Conservation (phyloP, 2,797 vertebrate species). For the Brotula barbata region DNA sequence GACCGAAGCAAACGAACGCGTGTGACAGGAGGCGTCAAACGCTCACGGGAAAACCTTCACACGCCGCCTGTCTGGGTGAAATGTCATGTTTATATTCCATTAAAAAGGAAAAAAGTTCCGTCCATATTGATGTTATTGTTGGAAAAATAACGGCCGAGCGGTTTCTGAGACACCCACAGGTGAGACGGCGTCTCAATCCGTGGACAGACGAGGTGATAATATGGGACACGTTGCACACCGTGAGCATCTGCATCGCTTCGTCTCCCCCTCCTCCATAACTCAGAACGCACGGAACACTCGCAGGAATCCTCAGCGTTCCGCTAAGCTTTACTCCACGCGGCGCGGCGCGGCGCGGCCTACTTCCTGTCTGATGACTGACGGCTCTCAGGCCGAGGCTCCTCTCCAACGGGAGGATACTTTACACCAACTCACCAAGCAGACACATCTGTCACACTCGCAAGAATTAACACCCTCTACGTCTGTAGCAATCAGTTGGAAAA, state of each 20-base stretch:
- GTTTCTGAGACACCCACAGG: conserved; percentile 14
- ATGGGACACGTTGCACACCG: conserved; percentile 22
- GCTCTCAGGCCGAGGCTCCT: background rate
- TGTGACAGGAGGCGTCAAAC: too few relatives aligned
- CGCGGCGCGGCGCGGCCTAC: background rate
- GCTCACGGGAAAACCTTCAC: too few relatives aligned
- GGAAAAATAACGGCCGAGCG: background rate
- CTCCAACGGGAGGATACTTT: conserved; percentile 13
- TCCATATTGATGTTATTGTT: background rate
- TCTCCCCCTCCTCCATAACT: conserved; percentile 8
- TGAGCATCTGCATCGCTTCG: conserved; percentile 33
- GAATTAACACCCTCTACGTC: background rate
- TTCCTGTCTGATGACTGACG: conserved; percentile 5
- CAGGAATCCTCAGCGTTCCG: conserved; percentile 17
- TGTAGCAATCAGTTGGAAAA: background rate
- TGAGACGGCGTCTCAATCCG: conserved; percentile 10
- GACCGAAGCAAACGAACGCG: too few relatives aligned
- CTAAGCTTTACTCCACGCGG: too few relatives aligned
- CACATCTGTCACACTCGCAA: too few relatives aligned
- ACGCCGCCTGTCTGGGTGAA: too few relatives aligned
- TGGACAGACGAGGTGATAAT: conserved; percentile 26
- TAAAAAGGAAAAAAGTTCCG: too few relatives aligned
- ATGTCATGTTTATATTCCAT: too few relatives aligned
- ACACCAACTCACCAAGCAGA: conserved; percentile 1
- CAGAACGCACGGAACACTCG: too few relatives aligned